Base-by-base conservation (phyloP, 2,797 vertebrate species). In the Picus viridis region DNA sequence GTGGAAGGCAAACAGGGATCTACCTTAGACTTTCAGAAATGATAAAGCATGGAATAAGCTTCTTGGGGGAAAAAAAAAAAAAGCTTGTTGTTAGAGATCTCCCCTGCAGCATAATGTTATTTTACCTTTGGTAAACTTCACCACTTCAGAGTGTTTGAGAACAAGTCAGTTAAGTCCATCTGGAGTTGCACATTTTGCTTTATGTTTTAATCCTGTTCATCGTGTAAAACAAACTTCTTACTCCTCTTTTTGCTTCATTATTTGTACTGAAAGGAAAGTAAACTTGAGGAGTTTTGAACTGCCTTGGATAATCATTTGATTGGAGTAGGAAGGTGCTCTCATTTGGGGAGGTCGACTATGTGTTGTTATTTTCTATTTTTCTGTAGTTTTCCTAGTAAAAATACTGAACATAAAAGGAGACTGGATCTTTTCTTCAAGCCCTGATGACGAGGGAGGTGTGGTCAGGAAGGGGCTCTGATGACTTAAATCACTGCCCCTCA, bases 81-180 rank as follows among this genome's bases (percentile, higher is more conserved):
- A 15, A 5, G 2, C 7, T 2, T 62, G 2, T 5, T 19, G 39
- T 65, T 83, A n/a, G 62, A 88, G 18, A 9, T 90, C 27, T 72
- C 30, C 30, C 2, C 23, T 79, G n/a, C 32, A 72, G 24, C 59
- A 15, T 27, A 57, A 12, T 63, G 16, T 30, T 76, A 23, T 82
- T 88, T 84, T 59, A n/a, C 43, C 49, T 85, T 86, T 80, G 65
- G 74, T 39, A 90, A 92, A 69, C 27, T 49, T 88, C 34, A 26
- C 24, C 43, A 24, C 24, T 93, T 93, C 27, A 86, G 65, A 94
- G 7, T 94, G 78, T 78, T 85, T 92, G 82, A 73, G 57, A 81
- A 67, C 43, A 72, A 91, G 56, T 75, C 49, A 83, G 39, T 74
- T n/a, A 89, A 85, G 59, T 75, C 59, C 14, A 32, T 63, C 56